Evolutionary conservation across 2,797 vertebrate species (phyloP).

Genomic region (Antennarius maculatus): DNA sequence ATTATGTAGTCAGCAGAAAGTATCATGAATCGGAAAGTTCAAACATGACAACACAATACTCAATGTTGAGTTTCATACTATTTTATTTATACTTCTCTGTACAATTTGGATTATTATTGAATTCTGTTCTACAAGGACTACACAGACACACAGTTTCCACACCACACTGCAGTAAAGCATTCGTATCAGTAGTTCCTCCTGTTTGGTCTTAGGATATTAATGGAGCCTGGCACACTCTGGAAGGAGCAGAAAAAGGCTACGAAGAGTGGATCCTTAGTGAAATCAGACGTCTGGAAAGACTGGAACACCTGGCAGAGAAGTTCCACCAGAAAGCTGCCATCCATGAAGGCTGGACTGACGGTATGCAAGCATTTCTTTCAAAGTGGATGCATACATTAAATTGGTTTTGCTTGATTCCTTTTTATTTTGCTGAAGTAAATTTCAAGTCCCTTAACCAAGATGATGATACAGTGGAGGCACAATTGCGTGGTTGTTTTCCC

Average conservation of each 20-base stretch:
- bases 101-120: neutral
- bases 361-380: conserved; percentile 61
- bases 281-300: conserved; percentile 90
- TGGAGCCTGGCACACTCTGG: conserved; percentile 89
- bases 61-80: neutral
- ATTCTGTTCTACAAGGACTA: neutral
- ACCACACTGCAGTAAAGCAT: neutral
- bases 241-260: conserved; percentile 93
- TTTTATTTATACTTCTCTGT: neutral
- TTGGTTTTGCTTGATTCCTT: neutral
- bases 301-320: conserved; percentile 94
- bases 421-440: neutral
- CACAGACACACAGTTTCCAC: neutral
- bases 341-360: conserved; percentile 93
- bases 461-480: neutral
- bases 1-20: no score
- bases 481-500: neutral
- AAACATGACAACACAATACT: no score
- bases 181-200: neutral
- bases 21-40: no score
- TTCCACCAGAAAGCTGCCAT: conserved; percentile 95
- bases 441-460: neutral
- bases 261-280: conserved; percentile 96
- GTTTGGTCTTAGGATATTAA: conserved; percentile 86
- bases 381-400: neutral